phyloP scores from a whole-genome alignment of 2,888 invertebrate species.

The Polia nebulosa region DNA sequence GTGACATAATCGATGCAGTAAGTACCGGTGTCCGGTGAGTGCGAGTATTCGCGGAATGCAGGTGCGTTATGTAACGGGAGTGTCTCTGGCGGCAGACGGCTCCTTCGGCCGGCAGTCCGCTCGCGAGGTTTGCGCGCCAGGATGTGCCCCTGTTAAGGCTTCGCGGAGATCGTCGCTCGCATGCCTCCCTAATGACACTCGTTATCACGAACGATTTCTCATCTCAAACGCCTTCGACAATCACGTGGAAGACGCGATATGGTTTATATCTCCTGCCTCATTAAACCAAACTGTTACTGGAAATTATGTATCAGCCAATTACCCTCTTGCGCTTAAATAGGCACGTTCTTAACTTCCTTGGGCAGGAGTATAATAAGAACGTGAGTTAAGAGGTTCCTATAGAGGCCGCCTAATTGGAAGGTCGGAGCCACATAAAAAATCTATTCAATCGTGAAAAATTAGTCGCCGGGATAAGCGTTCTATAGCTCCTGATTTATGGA shows the following conservation, averaged over 20 bases:
- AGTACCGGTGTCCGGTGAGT: conserved; percentile 85
- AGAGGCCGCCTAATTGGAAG: conserved; percentile 79
- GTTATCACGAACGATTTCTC: conserved; percentile 59
- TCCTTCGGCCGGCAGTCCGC: conserved; percentile 26
- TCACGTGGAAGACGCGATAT: conserved; percentile 46
- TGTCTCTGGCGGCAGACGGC: conserved; percentile 19
- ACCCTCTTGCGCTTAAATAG: conserved; percentile 43
- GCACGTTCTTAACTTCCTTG: conserved; percentile 32
- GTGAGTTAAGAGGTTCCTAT: conserved; percentile 71
- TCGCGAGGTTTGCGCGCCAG: conserved; percentile 57
- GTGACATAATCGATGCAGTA: conserved; percentile 90
- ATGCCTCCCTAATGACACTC: conserved; percentile 66
- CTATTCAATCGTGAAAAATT: conserved; percentile 73
- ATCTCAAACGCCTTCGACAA: conserved; percentile 50
- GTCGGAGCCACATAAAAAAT: conserved; percentile 75
- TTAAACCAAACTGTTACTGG: conserved; percentile 31
- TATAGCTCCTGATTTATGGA: conserved; percentile 55
- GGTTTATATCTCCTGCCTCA: conserved; percentile 22
- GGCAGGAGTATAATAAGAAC: conserved; percentile 61
- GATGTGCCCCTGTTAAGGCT: conserved; percentile 62
- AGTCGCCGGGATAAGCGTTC: conserved; percentile 66
- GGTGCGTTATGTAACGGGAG: conserved; percentile 73
- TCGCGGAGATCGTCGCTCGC: conserved; percentile 67
- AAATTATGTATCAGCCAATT: conserved; percentile 47
- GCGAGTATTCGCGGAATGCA: conserved; percentile 80